Conservation (phyloP, 2,797 vertebrate species). For the Xenentodon cancila region DNA sequence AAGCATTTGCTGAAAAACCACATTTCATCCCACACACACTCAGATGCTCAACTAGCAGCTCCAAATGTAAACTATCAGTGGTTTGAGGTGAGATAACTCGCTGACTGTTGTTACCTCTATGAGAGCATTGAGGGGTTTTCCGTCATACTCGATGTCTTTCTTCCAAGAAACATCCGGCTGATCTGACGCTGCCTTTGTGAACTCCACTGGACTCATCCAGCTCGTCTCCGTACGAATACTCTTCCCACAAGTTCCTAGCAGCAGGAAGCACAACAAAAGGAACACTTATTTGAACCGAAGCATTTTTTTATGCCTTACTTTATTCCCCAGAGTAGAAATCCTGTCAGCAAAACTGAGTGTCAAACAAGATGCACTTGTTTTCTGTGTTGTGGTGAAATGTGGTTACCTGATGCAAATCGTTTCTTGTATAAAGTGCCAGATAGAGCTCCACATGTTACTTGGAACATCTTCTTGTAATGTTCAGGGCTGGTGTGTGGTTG, state of each 20-base stretch:
- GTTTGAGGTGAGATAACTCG: neutral
- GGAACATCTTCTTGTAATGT: conserved; percentile 17
- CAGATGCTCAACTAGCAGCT: no score
- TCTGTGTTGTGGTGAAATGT: neutral
- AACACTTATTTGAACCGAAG: neutral
- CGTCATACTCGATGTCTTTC: conserved; percentile 68
- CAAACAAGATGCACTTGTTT: neutral
- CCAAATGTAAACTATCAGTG: no score
- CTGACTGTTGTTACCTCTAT: conserved; percentile 53
- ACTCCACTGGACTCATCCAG: conserved; percentile 76
- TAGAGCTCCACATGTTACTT: conserved; percentile 57
- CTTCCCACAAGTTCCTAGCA: conserved; percentile 64
- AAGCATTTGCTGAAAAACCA: no score
- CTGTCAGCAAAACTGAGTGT: neutral
- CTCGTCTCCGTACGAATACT: conserved; percentile 71
- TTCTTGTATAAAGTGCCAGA: conserved; percentile 49
- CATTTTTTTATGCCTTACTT: no score
- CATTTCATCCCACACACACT: no score
- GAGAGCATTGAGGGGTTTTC: conserved; percentile 56
- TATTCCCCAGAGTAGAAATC: no score
- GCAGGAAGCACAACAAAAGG: neutral
- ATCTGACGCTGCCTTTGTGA: conserved; percentile 37
- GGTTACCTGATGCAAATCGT: conserved; percentile 72
- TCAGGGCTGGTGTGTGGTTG: neutral
- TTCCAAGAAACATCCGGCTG: conserved; percentile 55